Conservation (phyloP, 2,888 invertebrate genomes). For the Drosophila leonis region DNA sequence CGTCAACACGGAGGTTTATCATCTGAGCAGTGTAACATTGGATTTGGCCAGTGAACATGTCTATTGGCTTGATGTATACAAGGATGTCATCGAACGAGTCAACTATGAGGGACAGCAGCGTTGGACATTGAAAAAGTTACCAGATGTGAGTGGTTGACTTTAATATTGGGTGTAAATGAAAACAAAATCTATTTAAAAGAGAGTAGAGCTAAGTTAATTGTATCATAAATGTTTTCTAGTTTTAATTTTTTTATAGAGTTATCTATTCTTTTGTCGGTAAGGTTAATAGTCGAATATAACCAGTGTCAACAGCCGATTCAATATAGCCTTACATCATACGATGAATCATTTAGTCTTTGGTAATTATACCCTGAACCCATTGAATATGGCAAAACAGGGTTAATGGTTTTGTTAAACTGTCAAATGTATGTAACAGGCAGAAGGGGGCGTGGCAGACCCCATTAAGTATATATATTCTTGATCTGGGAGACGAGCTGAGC, state of each 20-base stretch:
- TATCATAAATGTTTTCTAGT: too few relatives aligned
- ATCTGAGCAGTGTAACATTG: slow-evolving; percentile 90
- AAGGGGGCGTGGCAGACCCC: too few relatives aligned
- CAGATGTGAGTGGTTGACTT: slow-evolving; percentile 72
- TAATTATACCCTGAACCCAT: too few relatives aligned
- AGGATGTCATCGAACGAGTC: slow-evolving; percentile 92
- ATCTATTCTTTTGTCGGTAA: background rate
- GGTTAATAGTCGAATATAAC: background rate
- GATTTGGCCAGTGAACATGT: slow-evolving; percentile 90
- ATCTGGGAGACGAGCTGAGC: too few relatives aligned
- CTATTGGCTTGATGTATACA: slow-evolving; percentile 93
- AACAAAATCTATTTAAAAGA: background rate
- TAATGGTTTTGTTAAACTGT: too few relatives aligned
- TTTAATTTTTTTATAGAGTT: background rate
- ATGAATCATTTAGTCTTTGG: too few relatives aligned
- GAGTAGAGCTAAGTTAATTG: background rate
- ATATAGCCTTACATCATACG: too few relatives aligned
- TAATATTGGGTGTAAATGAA: background rate
- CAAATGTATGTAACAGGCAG: too few relatives aligned
- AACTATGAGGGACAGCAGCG: slow-evolving; percentile 91
- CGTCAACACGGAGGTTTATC: slow-evolving; percentile 90
- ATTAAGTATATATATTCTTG: too few relatives aligned
- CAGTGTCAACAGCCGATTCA: too few relatives aligned
- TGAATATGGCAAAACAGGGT: too few relatives aligned
- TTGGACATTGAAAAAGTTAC: slow-evolving; percentile 83